Evolutionary conservation across 23 tunicate genomes (phyloP).

Genomic region (Halocynthia aurantium): DNA sequence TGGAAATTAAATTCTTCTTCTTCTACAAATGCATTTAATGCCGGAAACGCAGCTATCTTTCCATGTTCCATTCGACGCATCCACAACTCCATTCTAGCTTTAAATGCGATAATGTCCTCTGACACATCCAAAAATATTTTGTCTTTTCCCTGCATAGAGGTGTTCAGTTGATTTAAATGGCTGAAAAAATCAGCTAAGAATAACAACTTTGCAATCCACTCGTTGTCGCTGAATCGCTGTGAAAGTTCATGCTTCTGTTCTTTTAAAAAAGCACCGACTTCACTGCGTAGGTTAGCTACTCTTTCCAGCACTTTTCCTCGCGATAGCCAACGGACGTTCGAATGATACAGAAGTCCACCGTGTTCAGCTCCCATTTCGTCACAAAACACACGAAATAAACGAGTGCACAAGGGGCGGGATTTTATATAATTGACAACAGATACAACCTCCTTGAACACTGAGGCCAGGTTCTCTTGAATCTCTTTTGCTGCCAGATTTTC

Average conservation of each 20-base stretch:
- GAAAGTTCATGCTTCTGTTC: constrained; percentile 26
- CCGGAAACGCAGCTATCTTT: constrained; percentile 1
- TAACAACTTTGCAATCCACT: constrained; percentile 58
- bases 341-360: constrained; percentile 26
- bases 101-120: constrained; percentile 11
- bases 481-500: constrained; percentile 13
- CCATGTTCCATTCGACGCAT: constrained; percentile 21
- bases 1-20: constrained; percentile 26
- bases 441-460: constrained; percentile 1
- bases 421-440: constrained; percentile 12
- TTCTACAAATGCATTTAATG: not conserved
- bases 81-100: constrained; percentile 35
- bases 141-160: constrained; percentile 34
- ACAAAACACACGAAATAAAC: constrained; percentile 19
- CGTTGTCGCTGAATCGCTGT: constrained; percentile 12
- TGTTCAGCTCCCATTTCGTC: constrained; percentile 39
- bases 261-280: constrained; percentile 20
- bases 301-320: constrained; percentile 20
- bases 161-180: constrained; percentile 26
- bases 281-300: constrained; percentile 24
- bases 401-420: constrained; percentile 43
- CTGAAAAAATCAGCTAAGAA: constrained; percentile 33
- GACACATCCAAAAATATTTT: constrained; percentile 27
- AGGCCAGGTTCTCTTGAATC: not conserved
- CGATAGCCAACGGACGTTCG: constrained; percentile 31